These are phyloP conservation scores for Hippocampus kuda DNA, from an alignment of 2,797 vertebrate genomes.

Conservation along the genomic window DNA sequence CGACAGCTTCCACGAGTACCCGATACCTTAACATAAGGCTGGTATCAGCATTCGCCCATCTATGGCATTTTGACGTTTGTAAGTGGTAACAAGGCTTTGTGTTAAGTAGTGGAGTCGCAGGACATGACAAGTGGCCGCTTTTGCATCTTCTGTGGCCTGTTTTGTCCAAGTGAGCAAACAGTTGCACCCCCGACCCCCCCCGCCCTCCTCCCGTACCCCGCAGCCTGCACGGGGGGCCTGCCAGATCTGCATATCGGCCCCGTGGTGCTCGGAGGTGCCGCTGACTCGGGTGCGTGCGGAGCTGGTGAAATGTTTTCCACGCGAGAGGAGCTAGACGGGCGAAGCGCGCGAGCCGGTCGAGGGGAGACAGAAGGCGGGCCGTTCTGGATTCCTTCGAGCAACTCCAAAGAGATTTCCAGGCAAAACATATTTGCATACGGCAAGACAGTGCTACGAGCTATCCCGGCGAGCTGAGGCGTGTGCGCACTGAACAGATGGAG, in stretches of 20 bases:
- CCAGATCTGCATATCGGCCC: constrained; percentile 63
- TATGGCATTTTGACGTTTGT: background rate
- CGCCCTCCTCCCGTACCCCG: constrained; percentile 35
- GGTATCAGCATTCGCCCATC: too few species aligned
- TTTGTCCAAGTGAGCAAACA: constrained; percentile 51
- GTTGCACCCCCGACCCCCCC: constrained; percentile 10
- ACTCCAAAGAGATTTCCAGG: constrained; percentile 76
- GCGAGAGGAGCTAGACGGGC: constrained; percentile 59
- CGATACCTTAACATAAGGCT: too few species aligned
- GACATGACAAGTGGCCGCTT: constrained; percentile 17
- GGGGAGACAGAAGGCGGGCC: constrained; percentile 78
- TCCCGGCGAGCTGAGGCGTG: constrained; percentile 59
- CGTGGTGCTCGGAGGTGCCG: constrained; percentile 46
- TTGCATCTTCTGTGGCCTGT: constrained; percentile 36
- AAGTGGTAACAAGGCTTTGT: background rate
- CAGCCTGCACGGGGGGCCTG: constrained; percentile 43
- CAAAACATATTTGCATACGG: constrained; percentile 79
- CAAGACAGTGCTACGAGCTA: constrained; percentile 69
- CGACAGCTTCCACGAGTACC: too few species aligned
- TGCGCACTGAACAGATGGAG: constrained; percentile 69
- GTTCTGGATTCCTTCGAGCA: constrained; percentile 81
- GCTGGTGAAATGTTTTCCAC: constrained; percentile 70
- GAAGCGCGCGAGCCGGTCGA: constrained; percentile 47
- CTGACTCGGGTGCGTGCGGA: constrained; percentile 47
- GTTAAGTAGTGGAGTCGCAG: background rate